A percentile compares a stretch with the other conserved stretches of the same genome.
Conservation (phyloP, 2,113 vertebrate species). For the Suncus etruscus region DNA sequence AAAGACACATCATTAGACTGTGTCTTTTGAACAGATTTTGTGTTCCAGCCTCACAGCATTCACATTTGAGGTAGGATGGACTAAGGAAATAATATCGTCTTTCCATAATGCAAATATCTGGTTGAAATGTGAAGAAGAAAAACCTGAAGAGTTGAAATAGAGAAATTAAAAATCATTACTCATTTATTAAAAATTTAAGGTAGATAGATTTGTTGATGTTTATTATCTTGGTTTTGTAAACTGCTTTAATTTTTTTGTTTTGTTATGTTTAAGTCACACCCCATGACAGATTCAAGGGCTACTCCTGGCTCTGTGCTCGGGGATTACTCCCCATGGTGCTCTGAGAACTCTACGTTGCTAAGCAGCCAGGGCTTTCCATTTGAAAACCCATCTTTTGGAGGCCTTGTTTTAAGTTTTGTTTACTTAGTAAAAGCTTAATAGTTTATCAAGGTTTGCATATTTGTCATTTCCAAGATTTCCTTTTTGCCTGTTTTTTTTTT, state of each 20-base stretch:
- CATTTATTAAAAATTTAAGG: conserved; percentile 7
- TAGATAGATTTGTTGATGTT: conserved; percentile 11
- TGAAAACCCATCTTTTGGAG: no score
- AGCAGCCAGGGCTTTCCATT: no score
- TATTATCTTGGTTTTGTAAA: not conserved
- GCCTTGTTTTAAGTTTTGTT: no score
- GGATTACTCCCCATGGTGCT: no score
- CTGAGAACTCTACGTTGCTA: no score
- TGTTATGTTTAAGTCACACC: not conserved
- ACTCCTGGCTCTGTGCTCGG: no score
- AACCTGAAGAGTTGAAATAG: not conserved
- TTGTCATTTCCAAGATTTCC: not conserved
- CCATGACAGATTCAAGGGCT: no score
- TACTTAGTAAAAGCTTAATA: not conserved
- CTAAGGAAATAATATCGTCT: not conserved
- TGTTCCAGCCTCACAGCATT: not conserved
- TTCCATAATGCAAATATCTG: not conserved
- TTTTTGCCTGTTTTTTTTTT: not conserved
- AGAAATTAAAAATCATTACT: conserved; percentile 22
- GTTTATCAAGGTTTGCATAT: not conserved
- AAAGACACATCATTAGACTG: not conserved
- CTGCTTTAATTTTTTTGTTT: not conserved
- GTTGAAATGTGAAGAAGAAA: conserved; percentile 24
- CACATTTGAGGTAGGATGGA: not conserved
- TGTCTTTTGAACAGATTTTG: not conserved